These are phyloP conservation scores for Cyprinodon brontotheroides DNA, from an alignment of 2,113 vertebrate genomes.

Conservation along the genomic window DNA sequence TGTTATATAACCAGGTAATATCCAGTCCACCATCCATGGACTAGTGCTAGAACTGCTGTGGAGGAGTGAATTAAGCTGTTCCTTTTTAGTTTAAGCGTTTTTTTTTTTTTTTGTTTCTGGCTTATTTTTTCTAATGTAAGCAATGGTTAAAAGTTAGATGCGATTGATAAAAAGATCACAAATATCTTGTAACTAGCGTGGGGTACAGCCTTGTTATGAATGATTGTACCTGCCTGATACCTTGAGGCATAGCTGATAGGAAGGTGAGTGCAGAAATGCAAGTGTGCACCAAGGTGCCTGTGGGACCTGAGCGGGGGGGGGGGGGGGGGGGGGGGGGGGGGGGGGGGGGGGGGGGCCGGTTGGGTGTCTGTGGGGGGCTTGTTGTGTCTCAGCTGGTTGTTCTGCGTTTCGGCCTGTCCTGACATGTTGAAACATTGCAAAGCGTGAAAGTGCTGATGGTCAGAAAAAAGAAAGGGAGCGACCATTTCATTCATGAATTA, in stretches of 20 bases:
- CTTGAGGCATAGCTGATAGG: background rate
- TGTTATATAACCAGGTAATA: too few relatives aligned
- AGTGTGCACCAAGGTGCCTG: background rate
- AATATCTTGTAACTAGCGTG: too few relatives aligned
- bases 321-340: too few relatives aligned
- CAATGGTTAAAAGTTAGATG: too few relatives aligned
- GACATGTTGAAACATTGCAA: slow-evolving; percentile 68
- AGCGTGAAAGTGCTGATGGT: slow-evolving; percentile 78
- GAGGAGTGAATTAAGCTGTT: too few relatives aligned
- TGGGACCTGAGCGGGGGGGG: slow-evolving; percentile 1
- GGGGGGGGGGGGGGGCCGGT: background rate
- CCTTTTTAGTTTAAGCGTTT: too few relatives aligned
- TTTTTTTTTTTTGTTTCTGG: too few relatives aligned
- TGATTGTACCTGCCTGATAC: background rate
- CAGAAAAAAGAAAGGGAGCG: slow-evolving; percentile 71
- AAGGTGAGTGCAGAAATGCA: background rate
- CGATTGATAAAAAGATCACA: too few relatives aligned
- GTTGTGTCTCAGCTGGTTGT: slow-evolving; percentile 35
- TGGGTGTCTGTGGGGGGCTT: slow-evolving; percentile 3
- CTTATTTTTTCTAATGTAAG: too few relatives aligned
- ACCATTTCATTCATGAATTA: slow-evolving; percentile 78
- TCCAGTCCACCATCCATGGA: too few relatives aligned
- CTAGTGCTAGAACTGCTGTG: too few relatives aligned
- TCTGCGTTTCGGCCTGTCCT: slow-evolving; percentile 51
- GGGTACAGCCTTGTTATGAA: too few relatives aligned